phyloP scores from a whole-genome alignment of 1,140 invertebrate species.

The Acyrthosiphon pisum region DNA sequence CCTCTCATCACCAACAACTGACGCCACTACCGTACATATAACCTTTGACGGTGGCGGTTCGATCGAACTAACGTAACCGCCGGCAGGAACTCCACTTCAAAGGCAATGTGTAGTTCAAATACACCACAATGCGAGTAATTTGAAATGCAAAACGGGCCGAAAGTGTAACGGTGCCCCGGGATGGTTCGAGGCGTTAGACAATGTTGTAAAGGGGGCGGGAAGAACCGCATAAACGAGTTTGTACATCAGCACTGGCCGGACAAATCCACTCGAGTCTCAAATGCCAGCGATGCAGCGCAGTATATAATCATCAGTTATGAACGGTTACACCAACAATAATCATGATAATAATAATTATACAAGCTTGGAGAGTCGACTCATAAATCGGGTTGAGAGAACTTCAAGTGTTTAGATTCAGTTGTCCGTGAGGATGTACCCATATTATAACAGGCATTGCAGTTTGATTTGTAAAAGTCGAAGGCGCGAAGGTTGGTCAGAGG shows the following conservation, averaged over 20 bases:
- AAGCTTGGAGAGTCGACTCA: not conserved
- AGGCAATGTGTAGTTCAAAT: not conserved
- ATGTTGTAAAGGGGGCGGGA: not conserved
- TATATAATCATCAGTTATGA: not conserved
- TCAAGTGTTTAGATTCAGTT: not conserved
- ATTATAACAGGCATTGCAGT: not conserved
- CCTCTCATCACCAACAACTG: not conserved
- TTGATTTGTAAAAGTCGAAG: not conserved
- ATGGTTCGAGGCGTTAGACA: not conserved
- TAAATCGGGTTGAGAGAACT: not conserved
- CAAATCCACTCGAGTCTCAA: constrained; percentile 6
- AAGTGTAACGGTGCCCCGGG: not conserved
- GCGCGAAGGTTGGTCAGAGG: no score
- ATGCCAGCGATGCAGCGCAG: not conserved
- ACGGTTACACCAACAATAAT: not conserved
- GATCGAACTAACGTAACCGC: constrained; percentile 28
- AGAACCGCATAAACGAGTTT: not conserved
- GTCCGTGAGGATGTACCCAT: not conserved
- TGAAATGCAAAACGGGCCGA: constrained; percentile 42
- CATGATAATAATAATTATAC: not conserved
- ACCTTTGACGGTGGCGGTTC: not conserved
- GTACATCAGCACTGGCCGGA: not conserved
- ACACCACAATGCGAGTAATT: not conserved
- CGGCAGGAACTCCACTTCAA: constrained; percentile 36
- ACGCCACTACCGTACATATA: not conserved